Conservation (phyloP, 92 coral and sea anemone species). For the Phenganax marumi region DNA sequence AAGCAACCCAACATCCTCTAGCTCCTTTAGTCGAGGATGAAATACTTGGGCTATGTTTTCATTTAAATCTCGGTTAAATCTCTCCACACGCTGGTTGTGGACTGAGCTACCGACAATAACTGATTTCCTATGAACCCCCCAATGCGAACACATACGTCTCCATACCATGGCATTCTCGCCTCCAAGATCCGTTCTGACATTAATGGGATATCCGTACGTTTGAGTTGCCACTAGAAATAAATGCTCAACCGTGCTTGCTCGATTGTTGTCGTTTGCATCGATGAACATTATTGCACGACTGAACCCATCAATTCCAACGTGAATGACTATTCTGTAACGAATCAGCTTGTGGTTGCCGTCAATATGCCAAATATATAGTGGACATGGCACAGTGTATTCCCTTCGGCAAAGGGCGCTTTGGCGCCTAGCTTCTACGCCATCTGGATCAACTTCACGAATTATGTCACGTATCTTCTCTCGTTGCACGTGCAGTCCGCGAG, state of each 20-base stretch:
- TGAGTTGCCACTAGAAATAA: neutral
- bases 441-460: conserved; percentile 4
- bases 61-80: conserved; percentile 30
- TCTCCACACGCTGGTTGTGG: conserved; percentile 32
- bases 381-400: conserved; percentile 1
- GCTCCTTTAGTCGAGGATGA: conserved; percentile 1
- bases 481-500: conserved; percentile 19
- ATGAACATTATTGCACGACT: neutral
- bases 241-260: conserved; percentile 14
- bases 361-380: conserved; percentile 22
- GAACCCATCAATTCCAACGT: conserved; percentile 3
- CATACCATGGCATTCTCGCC: neutral
- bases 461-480: neutral
- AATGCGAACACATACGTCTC: neutral
- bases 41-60: conserved; percentile 26
- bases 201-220: neutral
- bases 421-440: conserved; percentile 15
- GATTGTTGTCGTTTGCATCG: conserved; percentile 12
- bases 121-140: neutral
- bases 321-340: conserved; percentile 33
- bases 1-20: conserved; percentile 23
- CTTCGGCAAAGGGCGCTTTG: conserved; percentile 1
- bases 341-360: conserved; percentile 16
- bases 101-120: conserved; percentile 40
- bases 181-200: neutral